phyloP scores from a whole-genome alignment of 1,140 invertebrate genomes.

The Oedothorax gibbosus region DNA sequence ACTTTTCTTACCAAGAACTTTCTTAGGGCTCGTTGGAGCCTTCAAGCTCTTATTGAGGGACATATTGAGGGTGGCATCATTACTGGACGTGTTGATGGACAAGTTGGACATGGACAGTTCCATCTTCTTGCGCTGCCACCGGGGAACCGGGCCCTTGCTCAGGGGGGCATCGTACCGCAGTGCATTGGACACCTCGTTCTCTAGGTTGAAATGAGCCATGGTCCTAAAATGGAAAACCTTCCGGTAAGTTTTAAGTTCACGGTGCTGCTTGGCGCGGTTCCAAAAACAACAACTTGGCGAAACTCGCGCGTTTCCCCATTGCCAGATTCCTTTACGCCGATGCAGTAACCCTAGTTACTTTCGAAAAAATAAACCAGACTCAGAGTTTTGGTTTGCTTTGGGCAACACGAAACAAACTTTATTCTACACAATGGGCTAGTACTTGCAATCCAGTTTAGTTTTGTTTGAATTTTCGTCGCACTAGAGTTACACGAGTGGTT shows the following conservation, averaged over 20 bases:
- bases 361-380: neutral
- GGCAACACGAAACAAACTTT: neutral
- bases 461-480: too few species aligned
- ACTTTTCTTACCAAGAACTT: neutral
- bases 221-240: constrained; percentile 15
- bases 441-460: too few species aligned
- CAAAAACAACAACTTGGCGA: too few species aligned
- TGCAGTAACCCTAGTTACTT: neutral
- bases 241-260: too few species aligned
- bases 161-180: constrained; percentile 65
- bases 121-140: constrained; percentile 67
- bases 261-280: too few species aligned
- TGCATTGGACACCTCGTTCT: constrained; percentile 61
- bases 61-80: constrained; percentile 36
- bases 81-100: constrained; percentile 37
- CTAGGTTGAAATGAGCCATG: constrained; percentile 61
- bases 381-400: neutral
- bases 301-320: too few species aligned
- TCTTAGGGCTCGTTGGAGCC: constrained; percentile 10
- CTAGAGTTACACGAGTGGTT: too few species aligned
- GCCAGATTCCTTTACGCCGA: too few species aligned
- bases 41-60: constrained; percentile 17
- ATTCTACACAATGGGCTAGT: too few species aligned
- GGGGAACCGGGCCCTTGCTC: constrained; percentile 64
- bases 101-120: constrained; percentile 22